A percentile compares a stretch with the other conserved stretches of the same genome.
phyloP scores from a whole-genome alignment of 2,113 vertebrate species.

The Cervus canadensis region DNA sequence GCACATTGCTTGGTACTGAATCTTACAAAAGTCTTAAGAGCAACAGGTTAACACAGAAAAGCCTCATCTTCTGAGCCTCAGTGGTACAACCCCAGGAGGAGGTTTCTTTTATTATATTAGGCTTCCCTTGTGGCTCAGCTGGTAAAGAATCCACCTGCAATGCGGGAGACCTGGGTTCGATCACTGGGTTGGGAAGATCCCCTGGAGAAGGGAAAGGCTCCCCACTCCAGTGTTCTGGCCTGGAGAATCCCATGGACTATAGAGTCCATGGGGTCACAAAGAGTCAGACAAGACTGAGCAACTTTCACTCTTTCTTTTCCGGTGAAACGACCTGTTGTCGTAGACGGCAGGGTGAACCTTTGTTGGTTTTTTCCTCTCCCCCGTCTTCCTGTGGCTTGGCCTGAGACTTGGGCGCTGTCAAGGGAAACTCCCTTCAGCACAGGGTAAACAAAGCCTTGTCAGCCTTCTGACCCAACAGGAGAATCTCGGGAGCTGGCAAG shows the following conservation, averaged over 20 bases:
- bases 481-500: background rate
- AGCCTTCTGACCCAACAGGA: background rate
- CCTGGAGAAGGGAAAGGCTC: background rate
- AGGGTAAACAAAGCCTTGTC: background rate
- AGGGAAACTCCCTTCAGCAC: background rate
- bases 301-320: background rate
- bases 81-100: background rate
- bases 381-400: background rate
- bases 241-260: background rate
- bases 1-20: background rate
- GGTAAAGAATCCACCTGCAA: background rate
- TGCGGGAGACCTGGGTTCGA: rapidly evolving
- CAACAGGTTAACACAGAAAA: background rate
- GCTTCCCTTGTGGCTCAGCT: background rate
- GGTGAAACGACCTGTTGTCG: background rate
- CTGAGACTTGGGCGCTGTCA: background rate
- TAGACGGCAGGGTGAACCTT: background rate
- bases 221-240: background rate
- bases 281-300: rapidly evolving
- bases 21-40: background rate
- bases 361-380: background rate
- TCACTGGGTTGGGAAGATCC: background rate
- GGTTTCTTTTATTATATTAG: background rate
- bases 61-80: background rate
- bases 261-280: background rate